Evolutionary conservation across 1,140 invertebrate genomes (phyloP), one percentile per base, ranked within the genome.

Genomic region (Diorhabda elongata): DNA sequence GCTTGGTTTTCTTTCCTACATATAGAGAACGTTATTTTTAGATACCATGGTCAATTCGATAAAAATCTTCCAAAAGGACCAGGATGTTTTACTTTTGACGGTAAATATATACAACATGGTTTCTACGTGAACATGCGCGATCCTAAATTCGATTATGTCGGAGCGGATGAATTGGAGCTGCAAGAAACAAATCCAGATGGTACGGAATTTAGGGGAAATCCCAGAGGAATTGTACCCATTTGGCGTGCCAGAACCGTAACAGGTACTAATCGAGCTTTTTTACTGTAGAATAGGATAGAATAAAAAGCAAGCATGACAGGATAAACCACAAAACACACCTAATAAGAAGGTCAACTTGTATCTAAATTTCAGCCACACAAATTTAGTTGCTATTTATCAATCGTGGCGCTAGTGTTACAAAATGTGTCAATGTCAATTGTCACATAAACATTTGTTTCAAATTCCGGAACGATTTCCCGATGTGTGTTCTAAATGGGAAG

Each of bases 1-100:
- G 26, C 1, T 26, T 26, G 26, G 26, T 26, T 26, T 26, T 26
- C 26, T 26, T 26, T 26, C 26, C 26, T 26, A 26, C 26, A 26
- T 26, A 26, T 2, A 26, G 26, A 26, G 26, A 26, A 26, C 26
- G 26, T 26, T 26, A 26, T 26, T n/a, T 84, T 85, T 69, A 82
- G 87, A 41, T 88, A 84, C 72, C 88, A 91, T 69, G 90, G 90
- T 2, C 83, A 76, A 8, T 92, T 89, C 87, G 81, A 85, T 42
- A 79, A 80, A 44, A 86, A 88, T 56, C 81, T 88, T 72, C 88
- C 89, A 0, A 85, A 84, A 72, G 89, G 89, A 2, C 84, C 85
- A 0, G 88, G 89, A 0, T 88, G 87, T 58, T 91, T 89, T 68
- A 85, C 86, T 2, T 91, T 91, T 69, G 87, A 90, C 68, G 84